These are phyloP conservation scores for Ramphastos sulfuratus DNA, from an alignment of 2,113 vertebrate species.

Conservation along the genomic window DNA sequence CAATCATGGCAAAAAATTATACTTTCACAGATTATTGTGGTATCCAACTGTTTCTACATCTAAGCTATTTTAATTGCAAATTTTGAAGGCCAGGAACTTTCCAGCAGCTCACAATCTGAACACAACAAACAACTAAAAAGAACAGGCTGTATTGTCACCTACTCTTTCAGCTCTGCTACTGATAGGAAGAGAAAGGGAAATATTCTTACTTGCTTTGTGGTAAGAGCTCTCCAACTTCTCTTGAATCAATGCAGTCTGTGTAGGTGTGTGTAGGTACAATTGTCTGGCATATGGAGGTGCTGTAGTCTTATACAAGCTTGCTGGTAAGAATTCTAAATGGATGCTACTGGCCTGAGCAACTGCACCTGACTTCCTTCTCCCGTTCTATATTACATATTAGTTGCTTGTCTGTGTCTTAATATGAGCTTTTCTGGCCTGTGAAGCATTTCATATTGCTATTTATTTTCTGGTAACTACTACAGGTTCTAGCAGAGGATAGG, in stretches of 20 bases:
- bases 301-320: not conserved
- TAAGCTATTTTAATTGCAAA: not conserved
- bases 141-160: not conserved
- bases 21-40: not conserved
- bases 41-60: not conserved
- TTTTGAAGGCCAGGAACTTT: not conserved
- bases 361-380: not conserved
- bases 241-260: not conserved
- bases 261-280: not conserved
- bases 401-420: not conserved
- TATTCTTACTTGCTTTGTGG: not conserved
- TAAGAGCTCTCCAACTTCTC: not conserved
- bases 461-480: not conserved
- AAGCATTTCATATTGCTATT: not conserved
- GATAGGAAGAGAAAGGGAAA: not conserved
- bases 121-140: not conserved
- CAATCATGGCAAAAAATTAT: not conserved
- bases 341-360: not conserved
- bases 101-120: not conserved
- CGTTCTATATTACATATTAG: not conserved
- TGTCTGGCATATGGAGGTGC: not conserved
- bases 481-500: not conserved
- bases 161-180: not conserved
- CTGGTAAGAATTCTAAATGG: not conserved
- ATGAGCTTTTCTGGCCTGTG: not conserved